Evolutionary conservation across 2,888 invertebrate species (phyloP).

Genomic region (Caenorhabditis sp.): DNA sequence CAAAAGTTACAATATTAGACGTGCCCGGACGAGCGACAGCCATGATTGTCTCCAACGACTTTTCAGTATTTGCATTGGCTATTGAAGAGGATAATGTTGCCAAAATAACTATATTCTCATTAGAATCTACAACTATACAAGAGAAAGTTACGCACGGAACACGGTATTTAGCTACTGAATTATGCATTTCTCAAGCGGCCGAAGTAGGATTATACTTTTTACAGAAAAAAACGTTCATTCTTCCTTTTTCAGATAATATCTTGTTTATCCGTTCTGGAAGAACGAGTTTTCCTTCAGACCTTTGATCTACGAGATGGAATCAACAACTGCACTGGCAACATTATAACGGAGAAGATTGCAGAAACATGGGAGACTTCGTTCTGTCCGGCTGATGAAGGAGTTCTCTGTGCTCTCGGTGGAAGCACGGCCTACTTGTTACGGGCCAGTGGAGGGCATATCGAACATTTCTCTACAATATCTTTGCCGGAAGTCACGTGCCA

Average conservation of each 20-base stretch:
- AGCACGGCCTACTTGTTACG: conserved; percentile 64
- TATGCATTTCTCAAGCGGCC: conserved; percentile 57
- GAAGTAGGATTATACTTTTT: conserved; percentile 30
- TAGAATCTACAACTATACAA: conserved; percentile 28
- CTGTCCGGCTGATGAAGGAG: conserved; percentile 74
- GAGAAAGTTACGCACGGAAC: conserved; percentile 43
- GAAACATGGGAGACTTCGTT: conserved; percentile 68
- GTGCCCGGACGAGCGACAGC: conserved; percentile 42
- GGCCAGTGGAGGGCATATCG: conserved; percentile 61
- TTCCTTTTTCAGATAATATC: conserved; percentile 45
- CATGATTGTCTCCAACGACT: conserved; percentile 50
- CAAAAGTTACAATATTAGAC: conserved; percentile 20
- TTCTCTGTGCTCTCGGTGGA: conserved; percentile 67
- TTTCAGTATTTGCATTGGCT: conserved; percentile 40
- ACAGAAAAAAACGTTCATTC: background rate
- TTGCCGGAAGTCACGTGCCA: conserved; percentile 67
- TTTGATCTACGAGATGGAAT: conserved; percentile 54
- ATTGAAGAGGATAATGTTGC: conserved; percentile 55
- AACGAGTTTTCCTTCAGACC: conserved; percentile 49
- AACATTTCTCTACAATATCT: conserved; percentile 70
- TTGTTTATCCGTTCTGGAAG: conserved; percentile 52
- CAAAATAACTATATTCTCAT: conserved; percentile 46
- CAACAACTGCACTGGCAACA: conserved; percentile 50
- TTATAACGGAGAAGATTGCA: conserved; percentile 32
- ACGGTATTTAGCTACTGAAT: conserved; percentile 25